Conservation (phyloP, 2,888 invertebrate species). For the Shargacucullia verbasci region DNA sequence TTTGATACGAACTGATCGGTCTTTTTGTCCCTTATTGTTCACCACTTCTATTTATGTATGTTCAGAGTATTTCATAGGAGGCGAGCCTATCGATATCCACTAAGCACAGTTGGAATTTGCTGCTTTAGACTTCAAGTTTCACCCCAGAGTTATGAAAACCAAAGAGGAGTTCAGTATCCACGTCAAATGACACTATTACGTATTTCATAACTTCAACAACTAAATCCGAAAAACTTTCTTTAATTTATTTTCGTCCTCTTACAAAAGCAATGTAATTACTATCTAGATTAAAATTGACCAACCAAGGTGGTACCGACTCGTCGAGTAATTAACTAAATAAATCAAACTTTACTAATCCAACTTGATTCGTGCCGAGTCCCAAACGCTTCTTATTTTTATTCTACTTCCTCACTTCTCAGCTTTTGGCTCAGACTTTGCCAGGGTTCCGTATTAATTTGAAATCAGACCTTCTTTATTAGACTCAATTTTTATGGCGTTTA, state of each 20-base stretch:
- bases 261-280: constrained; percentile 7
- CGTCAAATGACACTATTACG: too few species aligned
- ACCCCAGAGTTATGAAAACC: too few species aligned
- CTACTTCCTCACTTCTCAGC: constrained; percentile 36
- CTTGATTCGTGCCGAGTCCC: constrained; percentile 46
- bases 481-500: too few species aligned
- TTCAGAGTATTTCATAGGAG: too few species aligned
- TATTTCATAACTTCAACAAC: neutral
- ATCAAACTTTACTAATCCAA: constrained; percentile 62
- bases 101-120: too few species aligned
- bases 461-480: too few species aligned
- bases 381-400: constrained; percentile 48
- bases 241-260: constrained; percentile 10
- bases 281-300: constrained; percentile 31
- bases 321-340: constrained; percentile 59
- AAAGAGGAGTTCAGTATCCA: too few species aligned
- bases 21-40: too few species aligned
- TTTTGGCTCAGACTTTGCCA: constrained; percentile 13
- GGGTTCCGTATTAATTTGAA: constrained; percentile 8
- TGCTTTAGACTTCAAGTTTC: too few species aligned
- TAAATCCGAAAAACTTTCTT: neutral
- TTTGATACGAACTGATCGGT: too few species aligned
- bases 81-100: too few species aligned
- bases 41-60: too few species aligned
- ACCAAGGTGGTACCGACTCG: constrained; percentile 24